phyloP scores from a whole-genome alignment of 2,888 invertebrate genomes.

The Idaea biselata region DNA sequence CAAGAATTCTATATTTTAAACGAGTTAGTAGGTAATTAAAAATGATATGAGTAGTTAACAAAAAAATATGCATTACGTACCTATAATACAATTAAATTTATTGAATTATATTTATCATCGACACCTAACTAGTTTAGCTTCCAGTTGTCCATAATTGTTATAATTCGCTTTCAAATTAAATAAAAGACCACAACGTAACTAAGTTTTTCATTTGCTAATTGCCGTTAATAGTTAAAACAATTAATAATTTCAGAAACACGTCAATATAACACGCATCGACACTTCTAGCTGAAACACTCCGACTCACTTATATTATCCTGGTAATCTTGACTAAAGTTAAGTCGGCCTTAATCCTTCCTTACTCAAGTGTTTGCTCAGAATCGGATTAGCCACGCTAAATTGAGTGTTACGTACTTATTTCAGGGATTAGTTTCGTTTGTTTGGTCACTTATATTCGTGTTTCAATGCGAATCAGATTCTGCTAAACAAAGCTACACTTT shows the following conservation, averaged over 20 bases:
- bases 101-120: too few relatives aligned
- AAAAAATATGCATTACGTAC: too few relatives aligned
- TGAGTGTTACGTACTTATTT: slow-evolving; percentile 9
- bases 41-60: too few relatives aligned
- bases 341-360: slow-evolving; percentile 27
- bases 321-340: slow-evolving; percentile 35
- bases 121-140: background rate
- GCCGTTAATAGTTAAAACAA: background rate
- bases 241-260: background rate
- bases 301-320: slow-evolving; percentile 27
- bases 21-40: too few relatives aligned
- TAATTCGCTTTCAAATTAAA: background rate
- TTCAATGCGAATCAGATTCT: background rate
- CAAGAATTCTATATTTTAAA: background rate
- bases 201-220: background rate
- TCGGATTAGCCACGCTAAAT: slow-evolving; percentile 19
- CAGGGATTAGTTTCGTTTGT: slow-evolving; percentile 22
- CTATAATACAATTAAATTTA: too few relatives aligned
- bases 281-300: slow-evolving; percentile 18
- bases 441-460: slow-evolving; percentile 8
- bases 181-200: background rate
- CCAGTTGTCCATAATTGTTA: background rate
- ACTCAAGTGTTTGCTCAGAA: slow-evolving; percentile 5
- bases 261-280: background rate
- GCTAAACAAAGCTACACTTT: slow-evolving; percentile 7